phyloP scores from a whole-genome alignment of 2,797 vertebrate species.

The Podarcis siculus region DNA sequence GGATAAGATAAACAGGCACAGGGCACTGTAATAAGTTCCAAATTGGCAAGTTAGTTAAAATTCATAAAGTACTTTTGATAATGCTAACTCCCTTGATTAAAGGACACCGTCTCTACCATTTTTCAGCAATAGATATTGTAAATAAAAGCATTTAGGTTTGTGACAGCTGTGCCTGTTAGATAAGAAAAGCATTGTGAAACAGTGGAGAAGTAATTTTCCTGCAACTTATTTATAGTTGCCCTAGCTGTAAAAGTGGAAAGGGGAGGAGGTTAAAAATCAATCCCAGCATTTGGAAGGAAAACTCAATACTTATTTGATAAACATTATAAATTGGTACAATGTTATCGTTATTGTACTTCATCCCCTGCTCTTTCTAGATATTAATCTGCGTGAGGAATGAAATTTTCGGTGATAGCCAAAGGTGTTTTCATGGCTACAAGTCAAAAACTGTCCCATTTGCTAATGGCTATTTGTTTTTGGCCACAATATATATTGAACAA shows the following conservation, averaged over 20 bases:
- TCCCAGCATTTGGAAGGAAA: conserved; percentile 38
- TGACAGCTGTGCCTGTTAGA: conserved; percentile 75
- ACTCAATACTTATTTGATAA: conserved; percentile 67
- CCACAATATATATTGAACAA: background rate
- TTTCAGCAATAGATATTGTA: conserved; percentile 57
- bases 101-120: conserved; percentile 60
- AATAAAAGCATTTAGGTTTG: conserved; percentile 64
- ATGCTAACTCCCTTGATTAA: conserved; percentile 49
- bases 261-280: conserved; percentile 38
- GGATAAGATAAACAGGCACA: conserved; percentile 49
- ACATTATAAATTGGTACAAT: conserved; percentile 45
- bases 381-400: conserved; percentile 50
- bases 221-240: conserved; percentile 71
- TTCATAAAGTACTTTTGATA: conserved; percentile 56
- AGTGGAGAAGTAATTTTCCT: conserved; percentile 72
- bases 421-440: conserved; percentile 45
- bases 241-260: conserved; percentile 45
- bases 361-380: conserved; percentile 62
- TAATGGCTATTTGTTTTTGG: conserved; percentile 46
- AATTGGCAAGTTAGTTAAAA: conserved; percentile 53
- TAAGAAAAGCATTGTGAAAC: conserved; percentile 73
- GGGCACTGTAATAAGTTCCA: conserved; percentile 30
- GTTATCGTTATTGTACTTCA: conserved; percentile 58
- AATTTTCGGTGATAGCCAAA: conserved; percentile 47
- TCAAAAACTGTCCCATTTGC: conserved; percentile 47